Evolutionary conservation across 2,113 vertebrate species (phyloP).

Genomic region (Ascaphus truei): DNA sequence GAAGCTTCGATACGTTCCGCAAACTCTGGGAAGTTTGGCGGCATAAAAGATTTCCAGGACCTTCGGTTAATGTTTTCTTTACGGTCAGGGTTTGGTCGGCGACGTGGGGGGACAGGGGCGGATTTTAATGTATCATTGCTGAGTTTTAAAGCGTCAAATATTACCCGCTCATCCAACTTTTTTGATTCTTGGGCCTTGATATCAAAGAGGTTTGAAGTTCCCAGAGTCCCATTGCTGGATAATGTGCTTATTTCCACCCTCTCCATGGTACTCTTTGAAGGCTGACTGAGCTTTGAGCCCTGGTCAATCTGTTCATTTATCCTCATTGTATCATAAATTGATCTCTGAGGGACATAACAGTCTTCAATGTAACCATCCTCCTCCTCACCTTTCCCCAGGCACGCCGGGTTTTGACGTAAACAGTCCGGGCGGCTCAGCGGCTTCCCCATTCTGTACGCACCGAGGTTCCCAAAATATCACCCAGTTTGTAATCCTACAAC

Average conservation of each 20-base stretch:
- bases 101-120: conserved; percentile 73
- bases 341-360: conserved; percentile 97
- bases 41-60: conserved; percentile 97
- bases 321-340: conserved; percentile 97
- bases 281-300: conserved; percentile 87
- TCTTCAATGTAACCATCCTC: conserved; percentile 97
- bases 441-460: conserved; percentile 84
- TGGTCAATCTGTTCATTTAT: conserved; percentile 98
- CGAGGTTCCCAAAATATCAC: conserved; percentile 35
- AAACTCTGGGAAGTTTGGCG: conserved; percentile 90
- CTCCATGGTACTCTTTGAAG: conserved; percentile 86
- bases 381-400: conserved; percentile 92
- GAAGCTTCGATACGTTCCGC: conserved; percentile 86
- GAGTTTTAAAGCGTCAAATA: conserved; percentile 94
- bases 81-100: conserved; percentile 72
- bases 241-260: conserved; percentile 81
- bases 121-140: conserved; percentile 82
- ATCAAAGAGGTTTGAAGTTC: conserved; percentile 73
- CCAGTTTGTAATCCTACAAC: not conserved
- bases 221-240: conserved; percentile 93
- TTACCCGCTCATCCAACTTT: conserved; percentile 90
- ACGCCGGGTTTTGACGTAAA: conserved; percentile 90
- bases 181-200: conserved; percentile 64
- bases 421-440: conserved; percentile 96
- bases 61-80: conserved; percentile 91